Conservation (phyloP, 2,797 vertebrate species). For the Sarcoramphus papa region DNA sequence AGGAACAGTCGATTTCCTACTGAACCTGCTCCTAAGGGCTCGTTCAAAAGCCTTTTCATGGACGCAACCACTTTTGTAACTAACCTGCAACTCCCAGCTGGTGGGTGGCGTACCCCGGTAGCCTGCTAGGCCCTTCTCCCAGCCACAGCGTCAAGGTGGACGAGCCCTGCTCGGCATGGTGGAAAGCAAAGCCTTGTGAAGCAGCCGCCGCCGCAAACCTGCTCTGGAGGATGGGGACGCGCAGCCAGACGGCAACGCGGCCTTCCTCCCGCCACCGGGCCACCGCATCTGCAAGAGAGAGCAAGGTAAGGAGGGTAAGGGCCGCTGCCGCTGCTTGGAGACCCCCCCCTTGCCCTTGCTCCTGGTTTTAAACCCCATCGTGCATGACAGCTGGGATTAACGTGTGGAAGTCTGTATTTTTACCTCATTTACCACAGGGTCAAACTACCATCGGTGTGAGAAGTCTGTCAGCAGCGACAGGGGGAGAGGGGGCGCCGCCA, state of each 20-base stretch:
- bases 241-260: constrained; percentile 84
- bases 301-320: background rate
- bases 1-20: background rate
- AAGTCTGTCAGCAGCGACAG: fast-evolving
- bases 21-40: background rate
- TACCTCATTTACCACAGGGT: background rate
- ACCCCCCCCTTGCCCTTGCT: fast-evolving
- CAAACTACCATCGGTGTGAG: fast-evolving
- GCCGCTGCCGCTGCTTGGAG: fast-evolving
- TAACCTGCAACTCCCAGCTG: constrained; percentile 94
- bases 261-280: constrained; percentile 81
- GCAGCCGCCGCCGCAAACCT: constrained; percentile 76
- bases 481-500: fast-evolving
- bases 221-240: constrained; percentile 83
- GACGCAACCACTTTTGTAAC: background rate
- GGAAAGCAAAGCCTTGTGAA: constrained; percentile 85
- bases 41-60: background rate
- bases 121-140: constrained; percentile 78
- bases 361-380: fast-evolving
- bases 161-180: constrained; percentile 78
- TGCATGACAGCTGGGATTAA: fast-evolving
- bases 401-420: fast-evolving
- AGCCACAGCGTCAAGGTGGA: constrained; percentile 86
- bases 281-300: constrained; percentile 73
- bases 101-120: constrained; percentile 88